Evolutionary conservation across 2,888 invertebrate species (phyloP).

Genomic region (Gasteruption jaculator): DNA sequence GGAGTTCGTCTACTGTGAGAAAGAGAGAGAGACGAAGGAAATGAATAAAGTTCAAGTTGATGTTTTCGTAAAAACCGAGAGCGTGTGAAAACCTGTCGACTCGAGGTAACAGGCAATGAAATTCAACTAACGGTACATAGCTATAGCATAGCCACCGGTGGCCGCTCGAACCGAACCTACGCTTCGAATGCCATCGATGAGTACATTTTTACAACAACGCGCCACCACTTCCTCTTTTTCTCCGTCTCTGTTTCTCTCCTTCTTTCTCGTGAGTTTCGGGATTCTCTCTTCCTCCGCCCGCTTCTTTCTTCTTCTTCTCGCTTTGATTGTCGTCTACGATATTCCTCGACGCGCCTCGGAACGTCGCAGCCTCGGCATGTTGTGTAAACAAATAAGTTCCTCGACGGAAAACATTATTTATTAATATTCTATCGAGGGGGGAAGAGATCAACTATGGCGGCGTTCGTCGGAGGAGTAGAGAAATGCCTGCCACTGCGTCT

Average conservation of each 20-base stretch:
- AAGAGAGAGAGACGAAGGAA: too few relatives aligned
- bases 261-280: neutral
- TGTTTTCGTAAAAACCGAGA: too few relatives aligned
- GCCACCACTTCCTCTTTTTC: slow-evolving; percentile 1
- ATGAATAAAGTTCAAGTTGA: too few relatives aligned
- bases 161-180: slow-evolving; percentile 22
- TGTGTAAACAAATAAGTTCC: slow-evolving; percentile 9
- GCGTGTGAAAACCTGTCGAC: too few relatives aligned
- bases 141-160: slow-evolving; percentile 27
- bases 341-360: neutral
- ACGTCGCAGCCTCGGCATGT: neutral
- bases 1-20: too few relatives aligned
- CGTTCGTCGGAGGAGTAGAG: slow-evolving; percentile 15
- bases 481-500: too few relatives aligned
- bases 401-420: slow-evolving; percentile 20
- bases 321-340: neutral
- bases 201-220: slow-evolving; percentile 2
- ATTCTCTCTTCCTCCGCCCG: slow-evolving; percentile 13
- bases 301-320: neutral
- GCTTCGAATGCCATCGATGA: slow-evolving; percentile 10
- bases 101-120: slow-evolving; percentile 36
- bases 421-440: slow-evolving; percentile 33
- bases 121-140: slow-evolving; percentile 42
- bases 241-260: neutral
- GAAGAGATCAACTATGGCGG: slow-evolving; percentile 35